These are phyloP conservation scores for Amphiura filiformis DNA, from an alignment of 35 echinoderm and acorn worm genomes.

Conservation along the genomic window DNA sequence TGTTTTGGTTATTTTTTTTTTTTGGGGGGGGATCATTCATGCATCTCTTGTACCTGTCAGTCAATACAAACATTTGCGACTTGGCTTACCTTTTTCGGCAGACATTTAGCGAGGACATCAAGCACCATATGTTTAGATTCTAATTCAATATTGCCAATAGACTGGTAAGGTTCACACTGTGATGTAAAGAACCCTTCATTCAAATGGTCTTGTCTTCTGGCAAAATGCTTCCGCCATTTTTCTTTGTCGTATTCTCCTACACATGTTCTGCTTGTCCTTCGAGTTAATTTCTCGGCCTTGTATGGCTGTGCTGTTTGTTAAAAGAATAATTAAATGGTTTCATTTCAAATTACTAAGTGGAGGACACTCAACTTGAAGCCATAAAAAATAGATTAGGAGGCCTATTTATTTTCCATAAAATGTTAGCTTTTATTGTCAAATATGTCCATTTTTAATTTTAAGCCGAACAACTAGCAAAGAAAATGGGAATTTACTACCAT, in stretches of 20 bases:
- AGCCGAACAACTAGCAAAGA: too few relatives aligned
- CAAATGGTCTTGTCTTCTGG: conserved; percentile 58
- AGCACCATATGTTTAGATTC: conserved; percentile 68
- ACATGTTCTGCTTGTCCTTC: conserved; percentile 48
- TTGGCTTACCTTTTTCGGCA: conserved; percentile 75
- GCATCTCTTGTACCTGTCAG: too few relatives aligned
- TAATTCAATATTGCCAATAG: conserved; percentile 75
- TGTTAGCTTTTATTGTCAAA: too few relatives aligned
- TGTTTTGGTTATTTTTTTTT: too few relatives aligned
- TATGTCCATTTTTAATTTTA: too few relatives aligned
- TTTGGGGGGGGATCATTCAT: too few relatives aligned
- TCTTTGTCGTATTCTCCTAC: conserved; percentile 23
- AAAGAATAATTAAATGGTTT: too few relatives aligned
- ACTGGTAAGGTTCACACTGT: conserved; percentile 61
- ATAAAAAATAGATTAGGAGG: background rate
- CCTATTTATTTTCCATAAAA: too few relatives aligned
- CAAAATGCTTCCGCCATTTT: conserved; percentile 49
- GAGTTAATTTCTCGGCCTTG: conserved; percentile 27
- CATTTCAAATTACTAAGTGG: too few relatives aligned
- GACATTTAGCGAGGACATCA: conserved; percentile 53
- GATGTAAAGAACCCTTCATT: conserved; percentile 85
- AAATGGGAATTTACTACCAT: background rate
- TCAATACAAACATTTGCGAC: too few relatives aligned
- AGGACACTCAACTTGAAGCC: background rate
- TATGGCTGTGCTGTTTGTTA: conserved; percentile 56